Base-by-base conservation (phyloP, 2,888 invertebrate genomes). In the Cosmopolites sordidus region DNA sequence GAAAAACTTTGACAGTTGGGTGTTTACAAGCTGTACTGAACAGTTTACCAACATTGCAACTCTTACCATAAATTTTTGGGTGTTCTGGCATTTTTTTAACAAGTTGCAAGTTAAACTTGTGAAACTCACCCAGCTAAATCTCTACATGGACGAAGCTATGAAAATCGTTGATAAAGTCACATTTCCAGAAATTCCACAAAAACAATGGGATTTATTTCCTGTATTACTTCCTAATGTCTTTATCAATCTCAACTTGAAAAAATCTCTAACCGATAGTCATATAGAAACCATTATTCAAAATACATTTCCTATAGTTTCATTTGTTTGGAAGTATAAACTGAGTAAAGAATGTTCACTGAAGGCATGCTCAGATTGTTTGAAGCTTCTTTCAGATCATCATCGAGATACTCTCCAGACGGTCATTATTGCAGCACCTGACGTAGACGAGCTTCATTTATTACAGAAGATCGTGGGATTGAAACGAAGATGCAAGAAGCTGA, bases 41-140 rank as follows among this genome's bases (percentile, higher is more conserved):
- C 41, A 48, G 22, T 54, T 56, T 29, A 16, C 30, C 27, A 45
- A 51, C 44, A 27, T 59, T 16, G 44, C 46, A 22, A 38, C 18
- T 1, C 18, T 58, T 1, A 54, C 48, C 14, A 41, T 58, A n/a
- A 56, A 58, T 48, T 56, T 48, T 41, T 58, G 56, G 56, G 53
- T 56, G 4, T 58, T 58, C 33, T 52, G 48, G 33, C 47, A 49
- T 15, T 55, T 54, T 33, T 49, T 49, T 15, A 44, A 17, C 22
- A 51, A 46, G 48, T 17, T 56, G 2, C 48, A 51, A 17, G 38
- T 45, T 14, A 39, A 30, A 15, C 22, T 56, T 5, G 17, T 27
- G 18, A 52, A 49, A 39, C 17, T 56, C 2, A 49, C 48, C 43
- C 38, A 38, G 12, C 22, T 56, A n/a, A 41, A 56, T 17, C 27